Percentiles rank a stretch among this genome's conserved stretches.
phyloP scores from a whole-genome alignment of 2,797 vertebrate species.

The Dendrocincla fuliginosa region DNA sequence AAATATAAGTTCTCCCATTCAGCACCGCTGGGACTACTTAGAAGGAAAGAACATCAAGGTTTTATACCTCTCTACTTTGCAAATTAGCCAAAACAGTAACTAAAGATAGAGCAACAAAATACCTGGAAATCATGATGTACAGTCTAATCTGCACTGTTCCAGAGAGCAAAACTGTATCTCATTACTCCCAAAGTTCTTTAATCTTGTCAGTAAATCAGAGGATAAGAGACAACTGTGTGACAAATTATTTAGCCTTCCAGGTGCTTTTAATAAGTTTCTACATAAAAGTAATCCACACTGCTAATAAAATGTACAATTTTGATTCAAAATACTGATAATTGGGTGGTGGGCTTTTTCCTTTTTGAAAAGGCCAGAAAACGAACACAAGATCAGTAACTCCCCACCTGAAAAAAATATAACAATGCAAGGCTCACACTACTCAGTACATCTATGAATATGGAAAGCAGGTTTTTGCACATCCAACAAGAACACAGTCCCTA shows the following conservation, averaged over 20 bases:
- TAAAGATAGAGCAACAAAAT: not conserved
- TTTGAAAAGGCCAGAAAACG: not conserved
- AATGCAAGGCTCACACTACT: not conserved
- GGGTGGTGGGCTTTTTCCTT: not conserved
- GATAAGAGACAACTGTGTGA: not conserved
- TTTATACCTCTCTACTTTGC: not conserved
- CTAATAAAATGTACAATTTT: not conserved
- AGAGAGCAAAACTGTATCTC: not conserved
- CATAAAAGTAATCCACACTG: not conserved
- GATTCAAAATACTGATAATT: not conserved
- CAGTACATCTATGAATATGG: not conserved
- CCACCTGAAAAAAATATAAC: not conserved
- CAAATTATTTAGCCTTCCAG: slow-evolving; percentile 13
- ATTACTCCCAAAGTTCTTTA: slow-evolving; percentile 20
- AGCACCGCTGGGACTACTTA: not conserved
- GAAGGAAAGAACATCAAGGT: not conserved
- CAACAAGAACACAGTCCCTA: not conserved
- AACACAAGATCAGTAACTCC: not conserved
- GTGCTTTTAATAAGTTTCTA: not conserved
- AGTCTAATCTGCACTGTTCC: not conserved
- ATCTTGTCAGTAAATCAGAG: slow-evolving; percentile 1
- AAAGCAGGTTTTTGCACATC: not conserved
- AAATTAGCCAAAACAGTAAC: slow-evolving; percentile 4
- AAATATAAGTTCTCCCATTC: not conserved
- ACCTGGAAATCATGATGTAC: not conserved